These are phyloP conservation scores for Pygoscelis adeliae DNA, from an alignment of 2,113 vertebrate species.

Conservation along the genomic window DNA sequence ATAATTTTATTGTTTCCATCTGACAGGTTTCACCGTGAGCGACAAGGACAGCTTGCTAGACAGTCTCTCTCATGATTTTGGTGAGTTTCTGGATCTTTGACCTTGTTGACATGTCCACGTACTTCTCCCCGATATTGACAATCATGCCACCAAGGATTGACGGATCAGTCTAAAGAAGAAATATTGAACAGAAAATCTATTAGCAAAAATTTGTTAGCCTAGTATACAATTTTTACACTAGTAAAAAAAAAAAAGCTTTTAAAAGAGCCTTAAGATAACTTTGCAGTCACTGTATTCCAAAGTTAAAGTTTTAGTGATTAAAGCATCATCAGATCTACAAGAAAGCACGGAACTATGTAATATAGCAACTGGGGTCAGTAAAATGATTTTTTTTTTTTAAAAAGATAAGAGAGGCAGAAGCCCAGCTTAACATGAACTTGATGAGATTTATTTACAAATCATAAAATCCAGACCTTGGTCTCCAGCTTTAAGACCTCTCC, in stretches of 20 bases:
- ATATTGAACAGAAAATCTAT: neutral
- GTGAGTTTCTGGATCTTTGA: slow-evolving; percentile 94
- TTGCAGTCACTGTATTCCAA: neutral
- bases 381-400: neutral
- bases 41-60: slow-evolving; percentile 2
- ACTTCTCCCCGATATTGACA: slow-evolving; percentile 94
- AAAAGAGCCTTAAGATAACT: neutral
- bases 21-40: neutral
- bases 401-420: neutral
- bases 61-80: slow-evolving; percentile 82
- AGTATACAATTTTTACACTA: neutral
- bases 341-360: neutral
- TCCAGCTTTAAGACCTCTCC: slow-evolving; percentile 89
- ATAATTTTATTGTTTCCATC: slow-evolving; percentile 66
- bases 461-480: slow-evolving; percentile 82
- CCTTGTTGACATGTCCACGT: slow-evolving; percentile 93
- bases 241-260: neutral
- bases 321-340: neutral
- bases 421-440: neutral
- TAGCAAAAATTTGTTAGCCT: neutral
- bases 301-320: neutral
- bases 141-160: slow-evolving; percentile 95
- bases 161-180: slow-evolving; percentile 80
- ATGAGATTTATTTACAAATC: neutral
- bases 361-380: neutral